Evolutionary conservation across 2,113 vertebrate species (phyloP).

Genomic region (Burhinus oedicnemus): DNA sequence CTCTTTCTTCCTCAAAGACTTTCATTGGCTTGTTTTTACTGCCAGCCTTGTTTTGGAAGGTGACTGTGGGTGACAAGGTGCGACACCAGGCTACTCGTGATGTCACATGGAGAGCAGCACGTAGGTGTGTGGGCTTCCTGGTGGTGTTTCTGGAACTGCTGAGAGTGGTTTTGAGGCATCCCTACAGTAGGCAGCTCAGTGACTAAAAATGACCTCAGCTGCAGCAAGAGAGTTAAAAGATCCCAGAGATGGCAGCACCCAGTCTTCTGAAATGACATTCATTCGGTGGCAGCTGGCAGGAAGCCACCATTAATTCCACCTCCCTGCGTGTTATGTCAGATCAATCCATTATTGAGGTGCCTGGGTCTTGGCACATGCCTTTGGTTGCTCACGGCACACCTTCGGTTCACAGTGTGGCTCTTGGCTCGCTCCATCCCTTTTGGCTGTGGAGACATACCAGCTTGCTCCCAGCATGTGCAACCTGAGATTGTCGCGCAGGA

Average conservation of each 20-base stretch:
- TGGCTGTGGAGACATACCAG: not conserved
- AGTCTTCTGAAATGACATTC: not conserved
- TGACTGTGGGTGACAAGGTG: not conserved
- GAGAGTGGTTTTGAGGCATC: not conserved
- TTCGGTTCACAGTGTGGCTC: not conserved
- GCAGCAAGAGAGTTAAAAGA: not conserved
- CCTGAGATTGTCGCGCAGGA: not conserved
- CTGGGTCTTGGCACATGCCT: not conserved
- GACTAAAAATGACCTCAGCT: not conserved
- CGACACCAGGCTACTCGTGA: not conserved
- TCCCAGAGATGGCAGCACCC: rapidly evolving
- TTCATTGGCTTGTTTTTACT: not conserved
- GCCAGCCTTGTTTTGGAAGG: not conserved
- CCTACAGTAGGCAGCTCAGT: not conserved
- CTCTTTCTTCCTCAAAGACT: not conserved
- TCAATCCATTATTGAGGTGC: not conserved
- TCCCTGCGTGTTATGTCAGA: not conserved
- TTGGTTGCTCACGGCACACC: not conserved
- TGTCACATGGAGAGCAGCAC: not conserved
- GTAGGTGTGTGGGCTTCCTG: not conserved
- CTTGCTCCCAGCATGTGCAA: not conserved
- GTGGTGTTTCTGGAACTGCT: not conserved
- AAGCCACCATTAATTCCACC: not conserved
- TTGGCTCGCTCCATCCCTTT: not conserved
- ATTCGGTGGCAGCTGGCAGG: not conserved